These are phyloP conservation scores for Coelopa pilipes DNA, from an alignment of 2,888 invertebrate genomes.

Conservation along the genomic window DNA sequence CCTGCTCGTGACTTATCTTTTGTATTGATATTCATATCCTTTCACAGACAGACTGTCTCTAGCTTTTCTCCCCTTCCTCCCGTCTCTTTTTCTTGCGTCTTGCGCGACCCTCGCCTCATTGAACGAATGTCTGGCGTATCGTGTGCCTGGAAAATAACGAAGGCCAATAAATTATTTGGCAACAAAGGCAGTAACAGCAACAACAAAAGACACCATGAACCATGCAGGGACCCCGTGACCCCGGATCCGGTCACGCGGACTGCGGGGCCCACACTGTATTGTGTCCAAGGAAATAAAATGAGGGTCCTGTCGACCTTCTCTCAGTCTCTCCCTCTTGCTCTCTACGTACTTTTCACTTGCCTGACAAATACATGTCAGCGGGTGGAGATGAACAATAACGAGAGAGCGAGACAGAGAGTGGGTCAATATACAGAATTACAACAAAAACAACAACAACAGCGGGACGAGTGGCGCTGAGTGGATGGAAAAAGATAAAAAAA, in stretches of 20 bases:
- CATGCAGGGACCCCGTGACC: conserved; percentile 1
- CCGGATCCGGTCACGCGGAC: background rate
- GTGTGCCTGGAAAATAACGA: conserved; percentile 8
- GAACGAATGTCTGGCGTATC: too few relatives aligned
- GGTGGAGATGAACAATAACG: background rate
- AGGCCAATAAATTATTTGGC: conserved; percentile 33
- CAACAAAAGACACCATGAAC: background rate
- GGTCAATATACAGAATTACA: too few relatives aligned
- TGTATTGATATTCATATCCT: conserved; percentile 13
- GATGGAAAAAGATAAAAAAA: background rate
- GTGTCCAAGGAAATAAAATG: conserved; percentile 1
- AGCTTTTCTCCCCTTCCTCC: background rate
- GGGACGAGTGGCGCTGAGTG: background rate
- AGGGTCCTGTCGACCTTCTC: background rate
- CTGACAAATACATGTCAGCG: conserved; percentile 19
- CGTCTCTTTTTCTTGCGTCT: background rate
- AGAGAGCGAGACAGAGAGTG: too few relatives aligned
- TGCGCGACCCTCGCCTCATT: too few relatives aligned
- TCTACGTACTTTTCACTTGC: background rate
- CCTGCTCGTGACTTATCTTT: background rate
- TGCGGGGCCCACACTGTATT: background rate
- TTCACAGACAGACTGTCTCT: background rate
- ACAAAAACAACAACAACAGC: background rate
- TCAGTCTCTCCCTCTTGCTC: background rate
- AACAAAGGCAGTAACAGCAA: conserved; percentile 9